Evolutionary conservation across 2,113 vertebrate genomes (phyloP).

Genomic region (Puntigrus tetrazona): DNA sequence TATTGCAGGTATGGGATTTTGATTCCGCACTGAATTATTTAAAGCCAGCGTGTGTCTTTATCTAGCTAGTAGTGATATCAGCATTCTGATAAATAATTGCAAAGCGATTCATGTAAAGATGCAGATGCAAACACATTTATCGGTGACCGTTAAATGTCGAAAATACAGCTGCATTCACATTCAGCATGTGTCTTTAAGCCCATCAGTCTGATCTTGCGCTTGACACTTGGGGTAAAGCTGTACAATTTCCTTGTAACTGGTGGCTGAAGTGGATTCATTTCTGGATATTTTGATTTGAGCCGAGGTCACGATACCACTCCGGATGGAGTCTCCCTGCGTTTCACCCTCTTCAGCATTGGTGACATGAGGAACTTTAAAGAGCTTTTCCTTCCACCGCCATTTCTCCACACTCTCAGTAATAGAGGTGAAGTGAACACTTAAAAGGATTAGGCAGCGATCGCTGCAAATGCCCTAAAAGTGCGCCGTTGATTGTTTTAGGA

Average conservation of each 20-base stretch:
- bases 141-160: background rate
- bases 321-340: background rate
- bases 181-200: background rate
- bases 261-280: constrained; percentile 23
- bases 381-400: background rate
- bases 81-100: background rate
- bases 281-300: background rate
- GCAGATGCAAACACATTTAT: background rate
- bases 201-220: background rate
- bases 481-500: background rate
- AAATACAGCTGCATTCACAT: background rate
- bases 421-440: constrained; percentile 31
- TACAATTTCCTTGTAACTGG: background rate
- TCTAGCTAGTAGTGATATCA: background rate
- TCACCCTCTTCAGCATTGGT: background rate
- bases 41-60: background rate
- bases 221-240: background rate
- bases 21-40: background rate
- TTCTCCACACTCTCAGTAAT: constrained; percentile 19
- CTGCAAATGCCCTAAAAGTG: constrained; percentile 21
- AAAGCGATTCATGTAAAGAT: background rate
- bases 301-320: background rate
- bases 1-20: background rate
- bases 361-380: background rate
- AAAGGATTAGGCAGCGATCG: constrained; percentile 15